Evolutionary conservation across 2,113 vertebrate genomes (phyloP), one percentile per base, ranked within the genome.

Genomic region (Coreoperca whiteheadi): DNA sequence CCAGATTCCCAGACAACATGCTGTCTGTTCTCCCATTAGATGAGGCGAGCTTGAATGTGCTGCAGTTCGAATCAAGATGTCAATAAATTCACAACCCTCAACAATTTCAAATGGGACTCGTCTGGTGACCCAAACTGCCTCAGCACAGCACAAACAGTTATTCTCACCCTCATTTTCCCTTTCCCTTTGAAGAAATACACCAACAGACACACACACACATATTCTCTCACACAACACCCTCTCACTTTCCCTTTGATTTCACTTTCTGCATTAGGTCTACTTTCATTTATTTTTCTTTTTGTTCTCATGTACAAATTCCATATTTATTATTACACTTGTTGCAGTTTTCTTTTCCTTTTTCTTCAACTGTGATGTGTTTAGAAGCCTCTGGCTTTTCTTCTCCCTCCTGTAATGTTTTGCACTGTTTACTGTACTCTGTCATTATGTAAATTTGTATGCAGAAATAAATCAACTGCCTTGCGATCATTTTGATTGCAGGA

Each of bases 121-220:
- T 51, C 0, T 64, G 73, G 72, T 34, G 77, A 76, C 79, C 48
- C 32, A 69, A 79, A 67, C 6, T 8, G 57, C 63, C 53, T 82
- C 48, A 74, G 25, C 57, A 28, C 2, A 21, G 41, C 65, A 46
- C 74, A 82, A 72, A 25, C 46, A 76, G 30, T 21, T 4, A 25
- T 25, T 54, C 83, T 65, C 70, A 50, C 21, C 25, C 79, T 72
- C 67, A 63, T 81, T 83, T 81, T 59, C 15, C 32, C 23, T 79
- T 82, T 71, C 71, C 74, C 84, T 90, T 88, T 89, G 77, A 90
- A 88, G 79, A 81, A 69, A 64, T 28, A 64, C 37, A 76, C 64
- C 88, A 28, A 73, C 68, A 50, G 69, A 74, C 0, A 8, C 32
- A 9, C 60, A 79, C 8, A 51, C 50, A 54, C 43, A 32, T 8